These are phyloP conservation scores for Entomobrya proxima DNA, from an alignment of 2,888 invertebrate species.

Conservation along the genomic window DNA sequence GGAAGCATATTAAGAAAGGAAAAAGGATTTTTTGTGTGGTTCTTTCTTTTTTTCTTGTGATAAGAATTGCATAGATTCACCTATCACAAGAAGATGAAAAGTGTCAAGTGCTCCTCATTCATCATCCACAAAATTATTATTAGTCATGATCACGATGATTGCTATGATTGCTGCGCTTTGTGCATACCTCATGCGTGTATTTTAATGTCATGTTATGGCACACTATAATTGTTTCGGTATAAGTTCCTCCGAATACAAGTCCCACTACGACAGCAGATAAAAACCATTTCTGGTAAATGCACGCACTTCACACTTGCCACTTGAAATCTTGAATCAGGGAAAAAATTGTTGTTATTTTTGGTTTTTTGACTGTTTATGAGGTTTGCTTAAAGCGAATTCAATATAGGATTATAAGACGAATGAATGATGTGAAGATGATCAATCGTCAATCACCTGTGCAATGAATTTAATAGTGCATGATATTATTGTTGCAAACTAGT, in stretches of 20 bases:
- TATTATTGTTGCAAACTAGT: slow-evolving; percentile 47
- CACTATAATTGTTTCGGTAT: too few species aligned
- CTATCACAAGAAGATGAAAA: not conserved
- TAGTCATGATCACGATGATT: slow-evolving; percentile 3
- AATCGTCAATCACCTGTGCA: slow-evolving; percentile 67
- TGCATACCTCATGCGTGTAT: too few species aligned
- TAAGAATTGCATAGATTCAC: too few species aligned
- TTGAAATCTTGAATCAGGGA: not conserved
- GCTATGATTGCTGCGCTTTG: too few species aligned
- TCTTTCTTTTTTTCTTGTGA: too few species aligned
- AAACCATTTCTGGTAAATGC: too few species aligned
- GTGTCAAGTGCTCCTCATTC: slow-evolving; percentile 4
- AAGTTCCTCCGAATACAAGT: too few species aligned
- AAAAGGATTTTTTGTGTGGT: too few species aligned
- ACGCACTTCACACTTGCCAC: too few species aligned
- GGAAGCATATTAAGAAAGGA: too few species aligned
- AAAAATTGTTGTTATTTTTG: slow-evolving; percentile 3
- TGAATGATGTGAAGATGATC: slow-evolving; percentile 42
- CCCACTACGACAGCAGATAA: too few species aligned
- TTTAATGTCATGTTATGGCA: too few species aligned
- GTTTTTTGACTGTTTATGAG: slow-evolving; percentile 12
- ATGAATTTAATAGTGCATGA: slow-evolving; percentile 66
- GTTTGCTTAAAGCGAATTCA: not conserved
- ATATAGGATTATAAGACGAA: not conserved
- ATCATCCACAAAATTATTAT: not conserved